phyloP scores from a whole-genome alignment of 2,888 invertebrate genomes.

The Netelia fuscicornis region DNA sequence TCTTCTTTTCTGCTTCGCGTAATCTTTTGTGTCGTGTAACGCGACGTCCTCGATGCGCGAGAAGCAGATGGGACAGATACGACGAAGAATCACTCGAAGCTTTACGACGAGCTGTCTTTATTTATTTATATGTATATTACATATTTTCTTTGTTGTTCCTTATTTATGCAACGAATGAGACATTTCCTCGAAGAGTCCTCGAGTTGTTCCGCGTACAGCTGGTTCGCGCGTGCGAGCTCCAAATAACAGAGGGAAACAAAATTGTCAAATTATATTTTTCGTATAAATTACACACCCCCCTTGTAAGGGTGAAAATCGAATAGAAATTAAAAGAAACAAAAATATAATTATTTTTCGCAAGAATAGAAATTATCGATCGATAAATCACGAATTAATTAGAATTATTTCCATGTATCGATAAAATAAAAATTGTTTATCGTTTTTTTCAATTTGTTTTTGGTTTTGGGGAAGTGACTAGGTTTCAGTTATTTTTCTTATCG shows the following conservation, averaged over 20 bases:
- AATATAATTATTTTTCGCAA: background rate
- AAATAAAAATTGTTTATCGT: no score
- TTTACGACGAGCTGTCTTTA: slow-evolving; percentile 31
- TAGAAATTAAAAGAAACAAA: background rate
- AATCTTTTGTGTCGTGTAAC: slow-evolving; percentile 33
- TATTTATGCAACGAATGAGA: slow-evolving; percentile 1
- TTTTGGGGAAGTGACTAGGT: no score
- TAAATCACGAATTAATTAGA: no score
- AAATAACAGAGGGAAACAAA: background rate
- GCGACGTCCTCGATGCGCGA: background rate
- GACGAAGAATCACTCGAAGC: slow-evolving; percentile 5
- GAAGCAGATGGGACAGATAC: slow-evolving; percentile 47
- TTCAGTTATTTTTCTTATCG: no score
- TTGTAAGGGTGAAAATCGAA: slow-evolving; percentile 1
- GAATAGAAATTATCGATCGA: no score
- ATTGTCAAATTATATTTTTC: background rate
- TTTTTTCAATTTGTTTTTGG: no score
- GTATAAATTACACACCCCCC: background rate
- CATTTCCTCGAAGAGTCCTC: background rate
- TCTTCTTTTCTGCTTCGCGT: slow-evolving; percentile 12
- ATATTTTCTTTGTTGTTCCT: background rate
- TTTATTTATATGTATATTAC: background rate
- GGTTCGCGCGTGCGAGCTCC: slow-evolving; percentile 19
- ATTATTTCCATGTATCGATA: no score
- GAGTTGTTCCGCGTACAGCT: background rate